Conservation (phyloP, 2,113 vertebrate species). For the Seriola dumerili region DNA sequence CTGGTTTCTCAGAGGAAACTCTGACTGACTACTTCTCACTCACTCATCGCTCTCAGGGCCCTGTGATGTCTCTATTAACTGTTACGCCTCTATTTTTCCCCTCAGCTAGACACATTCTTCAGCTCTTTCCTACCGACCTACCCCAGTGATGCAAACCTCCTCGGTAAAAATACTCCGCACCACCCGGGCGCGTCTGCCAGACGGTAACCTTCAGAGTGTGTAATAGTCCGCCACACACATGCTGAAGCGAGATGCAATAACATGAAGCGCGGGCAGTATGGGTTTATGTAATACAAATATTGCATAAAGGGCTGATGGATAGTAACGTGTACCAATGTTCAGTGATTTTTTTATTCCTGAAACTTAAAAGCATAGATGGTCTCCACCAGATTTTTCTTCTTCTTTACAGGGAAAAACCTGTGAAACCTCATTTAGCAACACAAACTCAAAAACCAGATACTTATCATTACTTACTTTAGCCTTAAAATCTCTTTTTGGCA, state of each 20-base stretch:
- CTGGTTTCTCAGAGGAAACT: constrained; percentile 71
- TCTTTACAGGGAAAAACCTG: background rate
- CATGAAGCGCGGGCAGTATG: background rate
- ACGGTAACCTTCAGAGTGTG: constrained; percentile 59
- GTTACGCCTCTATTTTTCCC: constrained; percentile 72
- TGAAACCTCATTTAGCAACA: constrained; percentile 12
- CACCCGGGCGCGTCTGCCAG: constrained; percentile 60
- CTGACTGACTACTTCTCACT: constrained; percentile 72
- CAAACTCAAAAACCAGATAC: background rate
- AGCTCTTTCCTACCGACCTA: constrained; percentile 81
- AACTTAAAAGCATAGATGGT: background rate
- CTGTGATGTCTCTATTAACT: constrained; percentile 71
- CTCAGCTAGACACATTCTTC: constrained; percentile 75
- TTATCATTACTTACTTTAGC: constrained; percentile 19
- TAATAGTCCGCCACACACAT: constrained; percentile 56
- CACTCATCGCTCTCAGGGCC: constrained; percentile 50
- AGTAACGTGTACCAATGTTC: background rate
- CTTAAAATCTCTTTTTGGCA: constrained; percentile 34
- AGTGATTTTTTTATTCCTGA: background rate
- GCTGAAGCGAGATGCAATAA: constrained; percentile 15
- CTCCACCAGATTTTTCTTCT: background rate
- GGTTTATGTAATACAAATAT: constrained; percentile 27
- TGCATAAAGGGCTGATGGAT: constrained; percentile 3
- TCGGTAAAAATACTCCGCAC: constrained; percentile 64
- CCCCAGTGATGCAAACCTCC: constrained; percentile 75